phyloP scores from a whole-genome alignment of 1,140 invertebrate species.

The Drosophila mauritiana region DNA sequence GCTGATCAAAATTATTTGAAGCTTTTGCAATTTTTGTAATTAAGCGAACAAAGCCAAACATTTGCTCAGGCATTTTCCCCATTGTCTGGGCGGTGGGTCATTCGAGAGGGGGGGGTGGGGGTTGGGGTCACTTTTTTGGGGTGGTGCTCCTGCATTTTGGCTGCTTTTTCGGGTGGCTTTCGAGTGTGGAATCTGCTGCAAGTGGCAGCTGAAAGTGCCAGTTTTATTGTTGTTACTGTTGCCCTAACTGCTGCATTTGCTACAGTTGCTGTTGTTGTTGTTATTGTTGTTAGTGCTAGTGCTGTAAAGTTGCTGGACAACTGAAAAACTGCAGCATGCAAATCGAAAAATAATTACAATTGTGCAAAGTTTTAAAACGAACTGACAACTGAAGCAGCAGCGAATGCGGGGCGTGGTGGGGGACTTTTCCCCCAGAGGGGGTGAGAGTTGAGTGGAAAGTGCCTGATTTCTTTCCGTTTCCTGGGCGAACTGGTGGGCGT shows the following conservation, averaged over 20 bases:
- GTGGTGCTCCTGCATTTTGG: constrained; percentile 1
- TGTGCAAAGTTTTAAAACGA: constrained; percentile 66
- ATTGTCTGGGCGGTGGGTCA: constrained; percentile 38
- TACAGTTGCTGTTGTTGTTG: constrained; percentile 8
- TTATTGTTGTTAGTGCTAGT: constrained; percentile 6
- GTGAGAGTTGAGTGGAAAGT: constrained; percentile 1
- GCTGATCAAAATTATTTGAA: constrained; percentile 67
- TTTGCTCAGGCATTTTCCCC: constrained; percentile 58
- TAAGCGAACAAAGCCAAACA: constrained; percentile 67
- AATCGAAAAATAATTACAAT: constrained; percentile 71
- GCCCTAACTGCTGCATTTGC: constrained; percentile 13
- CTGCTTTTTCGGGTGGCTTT: background rate
- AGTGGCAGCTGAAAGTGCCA: constrained; percentile 62
- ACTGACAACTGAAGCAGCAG: constrained; percentile 36
- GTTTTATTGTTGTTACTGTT: constrained; percentile 56
- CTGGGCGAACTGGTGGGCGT: constrained; percentile 3
- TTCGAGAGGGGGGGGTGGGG: background rate
- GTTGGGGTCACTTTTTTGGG: background rate
- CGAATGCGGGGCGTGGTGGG: background rate
- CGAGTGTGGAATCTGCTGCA: constrained; percentile 25
- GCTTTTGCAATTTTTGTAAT: constrained; percentile 68
- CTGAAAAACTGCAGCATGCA: constrained; percentile 67
- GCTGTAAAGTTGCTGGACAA: constrained; percentile 55
- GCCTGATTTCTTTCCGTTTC: constrained; percentile 62
- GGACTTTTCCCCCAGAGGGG: background rate